Base-by-base conservation (phyloP, 2,888 invertebrate genomes). In the Hetaerina titia region DNA sequence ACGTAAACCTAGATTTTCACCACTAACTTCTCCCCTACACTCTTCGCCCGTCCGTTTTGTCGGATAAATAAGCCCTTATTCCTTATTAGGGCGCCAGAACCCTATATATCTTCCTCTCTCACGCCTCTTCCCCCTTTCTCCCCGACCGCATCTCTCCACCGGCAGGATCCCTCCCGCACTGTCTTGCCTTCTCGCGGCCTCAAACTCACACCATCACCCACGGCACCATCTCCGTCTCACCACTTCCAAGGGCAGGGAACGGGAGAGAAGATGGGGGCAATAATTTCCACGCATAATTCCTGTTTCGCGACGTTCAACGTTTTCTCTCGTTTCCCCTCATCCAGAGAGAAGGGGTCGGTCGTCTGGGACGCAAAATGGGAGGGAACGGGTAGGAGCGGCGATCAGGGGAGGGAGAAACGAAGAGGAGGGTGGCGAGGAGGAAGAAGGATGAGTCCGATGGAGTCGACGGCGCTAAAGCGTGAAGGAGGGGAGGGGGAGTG, bases 221-320 rank as follows among this genome's bases (percentile, higher is more conserved):
- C 45, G 45, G 45, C 45, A 45, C 45, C 45, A 45, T 45, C 22
- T n/a, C n/a, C 7, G 69, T 6, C 22, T n/a, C n/a, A 69, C 69
- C 0, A 45, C 45, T 45, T 45, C 45, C 45, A 31, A 31, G 81
- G 11, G 31, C 13, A 81, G 81, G 11, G 31, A 81, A 81, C 25
- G 13, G 31, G 31, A 4, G 45, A 45, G n/a, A n/a, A 81, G 31
- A 81, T 81, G 81, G 31, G 81, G 81, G 25, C 31, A 81, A 81
- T 81, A 81, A 81, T 81, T 81, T 31, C 81, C 25, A 81, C 81
- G 81, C 81, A 81, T 81, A 81, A 81, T 81, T 81, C 31, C 81
- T 31, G 81, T 81, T 81, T 81, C 81, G 81, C 81, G 81, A 81
- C 81, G 81, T 81, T 81, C 25, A 81, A 31, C 81, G 31, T 31